A percentile compares a stretch with the other conserved stretches of the same genome.
Evolutionary conservation across 1,140 invertebrate genomes (phyloP).

Genomic region (Lordiphosa clarofinis): DNA sequence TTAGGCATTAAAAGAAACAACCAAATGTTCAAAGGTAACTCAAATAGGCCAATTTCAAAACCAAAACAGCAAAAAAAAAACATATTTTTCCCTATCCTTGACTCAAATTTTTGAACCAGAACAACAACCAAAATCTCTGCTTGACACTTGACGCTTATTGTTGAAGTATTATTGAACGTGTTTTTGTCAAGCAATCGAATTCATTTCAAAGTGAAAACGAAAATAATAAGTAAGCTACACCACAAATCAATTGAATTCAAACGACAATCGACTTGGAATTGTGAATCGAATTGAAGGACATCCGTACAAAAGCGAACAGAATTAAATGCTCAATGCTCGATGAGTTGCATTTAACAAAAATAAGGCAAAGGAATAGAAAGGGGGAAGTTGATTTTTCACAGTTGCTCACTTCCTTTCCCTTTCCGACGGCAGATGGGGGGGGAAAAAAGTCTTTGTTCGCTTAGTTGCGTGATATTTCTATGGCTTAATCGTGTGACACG

Average conservation of each 20-base stretch:
- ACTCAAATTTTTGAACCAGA: no score
- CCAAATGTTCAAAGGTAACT: no score
- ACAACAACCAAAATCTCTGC: slow-evolving; percentile 37
- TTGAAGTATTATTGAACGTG: slow-evolving; percentile 52
- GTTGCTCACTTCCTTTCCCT: neutral
- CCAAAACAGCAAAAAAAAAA: no score
- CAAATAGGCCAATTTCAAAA: no score
- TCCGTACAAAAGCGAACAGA: slow-evolving; percentile 27
- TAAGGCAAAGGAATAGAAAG: no score
- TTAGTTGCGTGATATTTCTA: slow-evolving; percentile 71
- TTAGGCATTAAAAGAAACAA: no score
- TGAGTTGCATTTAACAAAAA: slow-evolving; percentile 61
- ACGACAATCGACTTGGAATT: slow-evolving; percentile 35
- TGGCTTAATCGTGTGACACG: slow-evolving; percentile 66
- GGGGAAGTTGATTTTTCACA: slow-evolving; percentile 7
- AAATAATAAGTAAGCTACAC: slow-evolving; percentile 7
- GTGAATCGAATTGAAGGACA: slow-evolving; percentile 12
- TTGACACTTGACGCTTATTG: slow-evolving; percentile 51
- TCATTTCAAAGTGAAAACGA: slow-evolving; percentile 37
- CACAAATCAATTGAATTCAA: slow-evolving; percentile 34
- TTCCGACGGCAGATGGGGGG: slow-evolving; percentile 18
- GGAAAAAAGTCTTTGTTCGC: slow-evolving; percentile 62
- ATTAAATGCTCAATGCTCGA: slow-evolving; percentile 28
- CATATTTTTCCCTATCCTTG: no score
- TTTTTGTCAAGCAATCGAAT: slow-evolving; percentile 68